A percentile compares a stretch with the other conserved stretches of the same genome.
These are phyloP conservation scores for Vulpes ferrilata DNA, from an alignment of 2,113 vertebrate species.

Conservation along the genomic window DNA sequence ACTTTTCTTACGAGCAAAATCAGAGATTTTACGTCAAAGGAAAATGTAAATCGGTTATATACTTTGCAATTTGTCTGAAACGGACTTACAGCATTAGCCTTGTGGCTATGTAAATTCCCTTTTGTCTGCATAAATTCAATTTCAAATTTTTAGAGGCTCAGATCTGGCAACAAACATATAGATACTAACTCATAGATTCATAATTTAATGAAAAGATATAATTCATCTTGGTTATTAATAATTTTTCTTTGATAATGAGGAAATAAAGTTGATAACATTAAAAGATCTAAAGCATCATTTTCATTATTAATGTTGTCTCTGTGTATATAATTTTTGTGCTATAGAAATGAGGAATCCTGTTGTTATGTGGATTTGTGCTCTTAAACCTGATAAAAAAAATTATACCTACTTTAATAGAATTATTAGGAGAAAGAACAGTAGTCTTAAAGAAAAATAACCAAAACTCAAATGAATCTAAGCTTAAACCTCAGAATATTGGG, in stretches of 20 bases:
- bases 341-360: not conserved
- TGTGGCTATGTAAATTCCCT: not conserved
- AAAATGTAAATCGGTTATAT: slow-evolving; percentile 49
- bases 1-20: slow-evolving; percentile 46
- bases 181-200: not conserved
- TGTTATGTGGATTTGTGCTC: not conserved
- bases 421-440: slow-evolving; percentile 6
- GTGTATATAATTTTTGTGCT: not conserved
- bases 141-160: slow-evolving; percentile 27
- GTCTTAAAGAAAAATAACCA: slow-evolving; percentile 3
- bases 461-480: not conserved
- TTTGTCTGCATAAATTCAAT: slow-evolving; percentile 20
- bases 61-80: slow-evolving; percentile 49
- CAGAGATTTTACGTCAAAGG: slow-evolving; percentile 51
- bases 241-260: not conserved
- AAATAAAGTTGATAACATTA: slow-evolving; percentile 9
- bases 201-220: not conserved
- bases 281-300: not conserved
- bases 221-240: not conserved
- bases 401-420: not conserved
- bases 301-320: not conserved
- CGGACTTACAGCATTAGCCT: not conserved
- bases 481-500: not conserved
- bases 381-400: not conserved
- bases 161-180: not conserved